A percentile compares a stretch with the other conserved stretches of the same genome.
Conservation (phyloP, 2,888 invertebrate genomes). For the Piscicola geometra region DNA sequence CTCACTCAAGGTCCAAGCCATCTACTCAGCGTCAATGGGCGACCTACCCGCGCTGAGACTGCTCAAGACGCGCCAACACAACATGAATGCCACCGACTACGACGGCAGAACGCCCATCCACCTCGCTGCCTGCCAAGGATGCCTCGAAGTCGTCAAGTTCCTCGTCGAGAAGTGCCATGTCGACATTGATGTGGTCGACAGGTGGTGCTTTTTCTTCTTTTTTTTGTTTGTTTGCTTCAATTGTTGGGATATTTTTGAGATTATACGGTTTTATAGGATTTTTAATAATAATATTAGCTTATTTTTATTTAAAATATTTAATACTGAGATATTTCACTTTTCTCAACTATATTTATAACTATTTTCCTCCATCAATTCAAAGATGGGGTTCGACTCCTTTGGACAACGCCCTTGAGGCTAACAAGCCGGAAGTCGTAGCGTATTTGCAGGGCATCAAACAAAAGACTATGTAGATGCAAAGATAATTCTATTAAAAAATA, state of each 20-base stretch:
- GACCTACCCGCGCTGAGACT: constrained; percentile 40
- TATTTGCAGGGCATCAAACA: constrained; percentile 23
- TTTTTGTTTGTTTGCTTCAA: too few relatives aligned
- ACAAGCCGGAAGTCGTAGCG: constrained; percentile 23
- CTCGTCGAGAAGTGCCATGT: constrained; percentile 80
- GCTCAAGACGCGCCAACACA: constrained; percentile 20
- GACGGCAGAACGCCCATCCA: constrained; percentile 92
- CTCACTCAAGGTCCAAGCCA: constrained; percentile 16
- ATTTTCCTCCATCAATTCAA: too few relatives aligned
- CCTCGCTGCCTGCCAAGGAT: constrained; percentile 89
- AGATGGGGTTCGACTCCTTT: constrained; percentile 87
- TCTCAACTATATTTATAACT: too few relatives aligned
- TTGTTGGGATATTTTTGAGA: too few relatives aligned
- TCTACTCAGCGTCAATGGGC: constrained; percentile 43
- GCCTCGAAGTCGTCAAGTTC: constrained; percentile 81
- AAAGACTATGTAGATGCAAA: too few relatives aligned
- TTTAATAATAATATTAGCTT: too few relatives aligned
- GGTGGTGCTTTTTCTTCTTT: too few relatives aligned
- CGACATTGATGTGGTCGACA: constrained; percentile 71
- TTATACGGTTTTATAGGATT: too few relatives aligned
- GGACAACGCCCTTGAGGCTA: constrained; percentile 67
- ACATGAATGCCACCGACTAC: constrained; percentile 67
- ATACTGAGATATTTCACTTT: not conserved
- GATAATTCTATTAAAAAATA: too few relatives aligned
- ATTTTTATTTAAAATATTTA: too few relatives aligned